Percentiles rank a stretch among this genome's conserved stretches.
Evolutionary conservation across 2,113 vertebrate species (phyloP).

Genomic region (Pseudois nayaur): DNA sequence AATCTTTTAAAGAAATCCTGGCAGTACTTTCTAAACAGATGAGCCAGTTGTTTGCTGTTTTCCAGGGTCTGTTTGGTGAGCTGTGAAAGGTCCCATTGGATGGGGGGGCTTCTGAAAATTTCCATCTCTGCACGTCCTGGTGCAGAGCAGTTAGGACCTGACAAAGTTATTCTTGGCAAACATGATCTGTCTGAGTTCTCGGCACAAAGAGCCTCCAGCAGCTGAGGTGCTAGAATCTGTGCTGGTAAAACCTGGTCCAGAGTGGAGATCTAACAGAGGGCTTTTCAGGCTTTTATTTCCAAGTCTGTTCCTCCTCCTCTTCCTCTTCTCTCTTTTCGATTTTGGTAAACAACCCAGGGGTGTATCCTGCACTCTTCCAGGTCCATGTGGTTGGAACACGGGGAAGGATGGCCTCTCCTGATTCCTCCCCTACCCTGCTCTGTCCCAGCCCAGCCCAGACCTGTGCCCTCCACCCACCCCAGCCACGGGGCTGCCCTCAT

Average conservation of each 20-base stretch:
- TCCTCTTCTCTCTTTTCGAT: background rate
- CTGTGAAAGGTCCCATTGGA: background rate
- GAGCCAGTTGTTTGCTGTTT: background rate
- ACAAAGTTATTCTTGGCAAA: conserved; percentile 75
- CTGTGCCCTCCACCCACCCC: background rate
- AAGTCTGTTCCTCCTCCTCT: background rate
- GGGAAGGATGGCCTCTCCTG: background rate
- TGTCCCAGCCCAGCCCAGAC: background rate
- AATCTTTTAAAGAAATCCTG: background rate
- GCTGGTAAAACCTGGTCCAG: conserved; percentile 55
- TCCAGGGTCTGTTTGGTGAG: background rate
- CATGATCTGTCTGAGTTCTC: conserved; percentile 48
- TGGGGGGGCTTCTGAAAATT: conserved; percentile 61
- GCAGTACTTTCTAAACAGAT: background rate
- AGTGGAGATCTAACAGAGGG: conserved; percentile 61
- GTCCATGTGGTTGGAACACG: background rate
- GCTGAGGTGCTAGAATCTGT: background rate
- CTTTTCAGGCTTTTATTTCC: conserved; percentile 55
- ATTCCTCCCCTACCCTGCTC: background rate
- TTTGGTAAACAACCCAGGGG: conserved; percentile 45
- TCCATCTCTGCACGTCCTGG: conserved; percentile 28
- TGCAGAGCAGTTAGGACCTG: conserved; percentile 68
- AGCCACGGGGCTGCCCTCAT: background rate
- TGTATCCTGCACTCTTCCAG: conserved; percentile 32
- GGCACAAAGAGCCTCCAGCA: conserved; percentile 55